These are phyloP conservation scores for Dicrurus megarhynchus DNA, from an alignment of 2,113 vertebrate genomes.

Conservation along the genomic window DNA sequence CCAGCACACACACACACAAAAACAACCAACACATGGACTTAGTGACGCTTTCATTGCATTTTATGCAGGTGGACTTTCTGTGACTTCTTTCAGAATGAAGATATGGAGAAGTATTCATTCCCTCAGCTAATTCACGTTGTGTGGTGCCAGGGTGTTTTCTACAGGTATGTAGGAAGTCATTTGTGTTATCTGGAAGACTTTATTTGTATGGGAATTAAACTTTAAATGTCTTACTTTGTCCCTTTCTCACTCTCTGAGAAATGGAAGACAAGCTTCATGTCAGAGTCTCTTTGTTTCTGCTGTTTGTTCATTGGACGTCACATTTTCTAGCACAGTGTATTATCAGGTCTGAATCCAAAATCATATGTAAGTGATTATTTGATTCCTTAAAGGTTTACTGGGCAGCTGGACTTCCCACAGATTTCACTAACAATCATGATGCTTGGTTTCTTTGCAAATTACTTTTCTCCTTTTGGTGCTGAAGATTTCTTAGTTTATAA, in stretches of 20 bases:
- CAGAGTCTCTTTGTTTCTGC: neutral
- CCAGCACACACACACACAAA: neutral
- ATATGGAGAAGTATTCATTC: slow-evolving; percentile 39
- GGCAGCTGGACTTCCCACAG: neutral
- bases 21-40: neutral
- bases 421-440: neutral
- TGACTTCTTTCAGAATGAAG: slow-evolving; percentile 58
- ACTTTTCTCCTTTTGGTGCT: neutral
- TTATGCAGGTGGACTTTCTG: slow-evolving; percentile 79
- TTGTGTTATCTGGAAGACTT: neutral
- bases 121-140: slow-evolving; percentile 80
- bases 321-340: neutral
- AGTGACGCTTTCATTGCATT: neutral
- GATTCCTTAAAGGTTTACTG: neutral
- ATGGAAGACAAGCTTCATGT: neutral
- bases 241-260: neutral
- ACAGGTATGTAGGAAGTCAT: slow-evolving; percentile 72
- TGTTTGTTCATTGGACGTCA: neutral
- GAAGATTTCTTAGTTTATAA: neutral
- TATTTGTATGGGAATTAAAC: neutral
- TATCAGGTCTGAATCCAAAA: neutral
- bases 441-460: neutral
- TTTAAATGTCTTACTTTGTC: neutral
- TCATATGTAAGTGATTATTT: neutral
- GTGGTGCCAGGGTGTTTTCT: slow-evolving; percentile 81